These are phyloP conservation scores for Paramuricea clavata DNA, from an alignment of 92 coral and sea anemone genomes.

Conservation along the genomic window DNA sequence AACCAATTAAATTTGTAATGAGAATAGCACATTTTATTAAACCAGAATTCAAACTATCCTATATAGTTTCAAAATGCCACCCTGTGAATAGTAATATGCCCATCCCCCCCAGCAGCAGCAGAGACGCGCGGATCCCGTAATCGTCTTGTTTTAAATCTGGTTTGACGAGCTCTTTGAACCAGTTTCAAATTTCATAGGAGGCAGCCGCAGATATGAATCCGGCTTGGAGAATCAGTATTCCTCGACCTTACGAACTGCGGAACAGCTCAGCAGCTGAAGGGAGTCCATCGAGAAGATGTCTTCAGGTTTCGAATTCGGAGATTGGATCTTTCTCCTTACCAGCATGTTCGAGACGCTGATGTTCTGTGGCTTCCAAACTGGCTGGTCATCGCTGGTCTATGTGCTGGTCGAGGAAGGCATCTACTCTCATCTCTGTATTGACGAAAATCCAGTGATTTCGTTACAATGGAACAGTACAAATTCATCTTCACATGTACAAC, in stretches of 20 bases:
- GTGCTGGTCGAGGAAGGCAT: conserved; percentile 40
- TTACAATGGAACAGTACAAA: conserved; percentile 5
- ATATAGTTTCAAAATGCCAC: not conserved
- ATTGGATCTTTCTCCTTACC: conserved; percentile 40
- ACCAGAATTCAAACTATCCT: not conserved
- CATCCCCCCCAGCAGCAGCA: not conserved
- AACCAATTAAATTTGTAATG: not conserved
- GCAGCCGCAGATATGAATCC: not conserved
- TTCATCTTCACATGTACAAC: not conserved
- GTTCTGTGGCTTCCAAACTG: conserved; percentile 49
- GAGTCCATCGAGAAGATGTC: conserved; percentile 23
- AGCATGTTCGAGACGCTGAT: conserved; percentile 36
- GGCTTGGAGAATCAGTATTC: not conserved
- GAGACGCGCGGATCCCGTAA: not conserved
- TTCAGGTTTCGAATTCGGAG: conserved; percentile 25
- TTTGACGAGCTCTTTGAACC: conserved; percentile 41
- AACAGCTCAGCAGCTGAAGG: not conserved
- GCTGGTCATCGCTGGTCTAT: conserved; percentile 38
- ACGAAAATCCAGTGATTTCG: not conserved
- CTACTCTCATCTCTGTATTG: conserved; percentile 30
- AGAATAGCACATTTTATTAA: too few relatives aligned
- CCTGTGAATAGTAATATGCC: not conserved
- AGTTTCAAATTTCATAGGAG: conserved; percentile 24
- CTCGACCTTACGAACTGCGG: not conserved
- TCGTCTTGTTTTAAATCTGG: conserved; percentile 34